Percentiles rank a stretch among this genome's conserved stretches.
These are phyloP conservation scores for Cliona cf. orientalis DNA, from an alignment of 37 sponge, comb jelly and placozoan species.

Conservation along the genomic window DNA sequence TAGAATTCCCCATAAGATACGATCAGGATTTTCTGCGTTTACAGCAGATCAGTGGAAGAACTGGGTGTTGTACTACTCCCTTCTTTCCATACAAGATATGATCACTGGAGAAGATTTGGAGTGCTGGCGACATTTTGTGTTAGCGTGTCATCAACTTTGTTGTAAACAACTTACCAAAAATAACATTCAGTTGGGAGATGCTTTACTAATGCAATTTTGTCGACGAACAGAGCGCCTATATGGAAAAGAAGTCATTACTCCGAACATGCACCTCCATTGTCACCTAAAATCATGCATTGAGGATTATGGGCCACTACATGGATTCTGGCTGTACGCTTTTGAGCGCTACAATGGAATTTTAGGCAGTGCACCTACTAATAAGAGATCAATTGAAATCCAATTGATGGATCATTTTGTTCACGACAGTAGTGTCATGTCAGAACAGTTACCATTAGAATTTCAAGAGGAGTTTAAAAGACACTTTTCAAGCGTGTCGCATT, in stretches of 20 bases:
- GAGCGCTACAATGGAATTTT: constrained; percentile 51
- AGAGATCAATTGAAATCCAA: no score
- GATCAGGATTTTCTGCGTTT: no score
- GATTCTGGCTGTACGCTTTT: constrained; percentile 44
- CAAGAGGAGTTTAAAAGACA: no score
- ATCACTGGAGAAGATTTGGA: constrained; percentile 6
- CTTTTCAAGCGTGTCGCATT: no score
- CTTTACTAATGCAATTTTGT: constrained; percentile 32
- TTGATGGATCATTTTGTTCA: no score
- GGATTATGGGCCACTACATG: constrained; percentile 49
- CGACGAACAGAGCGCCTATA: constrained; percentile 11
- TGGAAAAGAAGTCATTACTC: constrained; percentile 22
- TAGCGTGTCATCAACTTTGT: constrained; percentile 13
- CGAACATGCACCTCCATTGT: constrained; percentile 53
- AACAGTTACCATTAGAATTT: no score
- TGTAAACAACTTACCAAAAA: not conserved
- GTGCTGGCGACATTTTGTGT: constrained; percentile 59
- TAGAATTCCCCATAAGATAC: no score
- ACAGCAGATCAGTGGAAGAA: no score
- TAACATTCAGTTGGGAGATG: constrained; percentile 14
- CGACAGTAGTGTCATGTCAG: no score
- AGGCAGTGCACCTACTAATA: no score
- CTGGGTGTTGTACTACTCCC: no score
- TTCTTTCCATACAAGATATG: not conserved
- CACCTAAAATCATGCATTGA: constrained; percentile 14